Base-by-base conservation (phyloP, 2,888 invertebrate genomes). In the Amblyjoppa proteus region DNA sequence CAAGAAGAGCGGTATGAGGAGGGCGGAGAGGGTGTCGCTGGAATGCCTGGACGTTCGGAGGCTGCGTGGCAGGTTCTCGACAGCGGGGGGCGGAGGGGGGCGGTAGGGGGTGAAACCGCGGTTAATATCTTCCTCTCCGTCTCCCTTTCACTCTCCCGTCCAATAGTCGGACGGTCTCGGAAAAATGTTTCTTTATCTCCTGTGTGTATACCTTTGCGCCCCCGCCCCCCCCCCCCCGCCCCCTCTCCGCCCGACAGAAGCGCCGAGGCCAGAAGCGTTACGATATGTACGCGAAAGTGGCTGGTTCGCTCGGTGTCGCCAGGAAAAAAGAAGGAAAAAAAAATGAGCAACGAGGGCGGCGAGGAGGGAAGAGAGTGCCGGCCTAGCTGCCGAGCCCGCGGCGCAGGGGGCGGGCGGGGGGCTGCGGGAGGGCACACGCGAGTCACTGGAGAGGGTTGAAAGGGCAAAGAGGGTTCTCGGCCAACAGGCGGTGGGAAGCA, bases 231-330 rank as follows among this genome's bases (percentile, higher is more conserved):
- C 0, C 7, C 41, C 5, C 41, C 41, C 41, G 6, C 34, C 1
- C 38, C 38, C 38, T 2, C 34, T 41, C 41, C 41, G 5, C 41
- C n/a, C 25, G 61, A 31, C 31, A 74, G 28, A 61, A 41, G 25
- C 20, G 58, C 61, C 53, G 64, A 20, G 49, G 61, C 5, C 20
- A 68, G 64, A 34, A 41, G 68, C 61, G 64, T 73, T 68, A 69
- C 49, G 64, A 73, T 68, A 69, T 38, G 74, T 79, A 79, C 69
- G 70, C 34, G 75, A 71, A 84, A 83, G 79, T 84, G 74, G 75
- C 66, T 64, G 64, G 66, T 69, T 45, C 64, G 41, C 64, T 61
- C 61, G 38, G 49, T 56, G 77, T 69, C 69, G 68, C 68, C 5
- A 51, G 51, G 45, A 69, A 34, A 53, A 58, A 56, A 69, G 11